Base-by-base conservation (phyloP, 2,113 vertebrate genomes). In the Elachura formosa region DNA sequence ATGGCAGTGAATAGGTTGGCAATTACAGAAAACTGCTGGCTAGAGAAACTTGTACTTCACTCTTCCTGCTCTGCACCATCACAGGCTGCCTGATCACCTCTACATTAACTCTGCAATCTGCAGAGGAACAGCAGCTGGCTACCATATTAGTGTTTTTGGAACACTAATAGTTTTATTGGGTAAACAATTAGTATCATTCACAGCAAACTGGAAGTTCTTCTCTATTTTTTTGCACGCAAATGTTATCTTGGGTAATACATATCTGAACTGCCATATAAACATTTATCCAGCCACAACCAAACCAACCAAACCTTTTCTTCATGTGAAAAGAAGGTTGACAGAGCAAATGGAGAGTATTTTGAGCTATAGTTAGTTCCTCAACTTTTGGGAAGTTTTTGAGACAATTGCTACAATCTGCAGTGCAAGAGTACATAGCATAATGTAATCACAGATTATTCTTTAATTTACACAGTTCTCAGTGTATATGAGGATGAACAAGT, bases 361-460 rank as follows among this genome's bases (percentile, higher is more conserved):
- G 72, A 81, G 59, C 59, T 86, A 59, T 33, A 88, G 64, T 80
- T 90, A 80, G 24, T 69, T 87, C 49, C 40, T 86, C 51, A 79
- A 63, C 9, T 79, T 38, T 14, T n/a, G 31, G 36, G 33, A 51
- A 77, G 18, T 31, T 95, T 93, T 88, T 58, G 45, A 84, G 66
- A 69, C 43, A 93, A 87, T 77, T 90, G 48, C 61, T 83, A 51
- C 36, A 64, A 34, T 85, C 59, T 85, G 11, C 34, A 69, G 43
- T 31, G 67, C 18, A 55, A 67, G 18, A 91, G 36, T 75, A 80
- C 14, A 72, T n/a, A 88, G 52, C 36, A 91, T 84, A 97, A 93
- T 90, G 90, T 74, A 94, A 95, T 95, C 90, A 91, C 43, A 88
- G 55, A 93, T 94, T 90, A 93, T 95, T 96, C 90, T 88, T 77